Percentiles rank a stretch among this genome's conserved stretches.
These are phyloP conservation scores for Tillus elongatus DNA, from an alignment of 2,888 invertebrate genomes.

Conservation along the genomic window DNA sequence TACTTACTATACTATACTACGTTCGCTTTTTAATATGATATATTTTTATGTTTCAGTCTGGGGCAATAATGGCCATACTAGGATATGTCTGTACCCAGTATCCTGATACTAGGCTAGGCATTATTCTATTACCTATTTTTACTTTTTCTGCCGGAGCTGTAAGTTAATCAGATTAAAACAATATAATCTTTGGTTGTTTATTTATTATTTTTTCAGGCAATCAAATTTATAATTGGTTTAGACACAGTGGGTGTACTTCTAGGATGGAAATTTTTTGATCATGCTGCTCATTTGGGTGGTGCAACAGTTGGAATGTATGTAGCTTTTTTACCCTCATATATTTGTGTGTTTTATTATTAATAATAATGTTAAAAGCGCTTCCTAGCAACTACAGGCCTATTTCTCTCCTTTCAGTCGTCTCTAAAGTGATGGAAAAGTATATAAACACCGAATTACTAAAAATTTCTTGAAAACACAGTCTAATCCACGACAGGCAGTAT, in stretches of 20 bases:
- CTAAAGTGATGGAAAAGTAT: too few relatives aligned
- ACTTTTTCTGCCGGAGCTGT: constrained; percentile 81
- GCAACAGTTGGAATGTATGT: constrained; percentile 84
- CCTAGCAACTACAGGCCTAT: too few relatives aligned
- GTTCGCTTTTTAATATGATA: constrained; percentile 12
- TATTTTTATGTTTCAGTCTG: constrained; percentile 61
- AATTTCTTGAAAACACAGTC: too few relatives aligned
- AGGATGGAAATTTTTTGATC: constrained; percentile 91
- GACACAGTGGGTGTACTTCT: constrained; percentile 76
- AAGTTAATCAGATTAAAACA: constrained; percentile 37
- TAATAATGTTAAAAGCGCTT: too few relatives aligned
- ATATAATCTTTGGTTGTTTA: neutral
- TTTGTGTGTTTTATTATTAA: too few relatives aligned
- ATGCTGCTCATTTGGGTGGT: constrained; percentile 97
- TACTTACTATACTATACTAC: too few relatives aligned
- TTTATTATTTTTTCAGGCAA: constrained; percentile 52
- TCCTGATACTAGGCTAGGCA: constrained; percentile 80
- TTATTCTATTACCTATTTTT: constrained; percentile 82
- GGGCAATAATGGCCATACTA: constrained; percentile 86
- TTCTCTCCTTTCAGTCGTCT: too few relatives aligned
- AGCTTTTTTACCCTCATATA: constrained; percentile 8
- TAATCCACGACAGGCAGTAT: too few relatives aligned
- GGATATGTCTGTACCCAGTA: constrained; percentile 79
- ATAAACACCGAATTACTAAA: too few relatives aligned
- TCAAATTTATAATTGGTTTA: constrained; percentile 75